Conservation (phyloP, 2,797 vertebrate species). For the Gallirallus australis region DNA sequence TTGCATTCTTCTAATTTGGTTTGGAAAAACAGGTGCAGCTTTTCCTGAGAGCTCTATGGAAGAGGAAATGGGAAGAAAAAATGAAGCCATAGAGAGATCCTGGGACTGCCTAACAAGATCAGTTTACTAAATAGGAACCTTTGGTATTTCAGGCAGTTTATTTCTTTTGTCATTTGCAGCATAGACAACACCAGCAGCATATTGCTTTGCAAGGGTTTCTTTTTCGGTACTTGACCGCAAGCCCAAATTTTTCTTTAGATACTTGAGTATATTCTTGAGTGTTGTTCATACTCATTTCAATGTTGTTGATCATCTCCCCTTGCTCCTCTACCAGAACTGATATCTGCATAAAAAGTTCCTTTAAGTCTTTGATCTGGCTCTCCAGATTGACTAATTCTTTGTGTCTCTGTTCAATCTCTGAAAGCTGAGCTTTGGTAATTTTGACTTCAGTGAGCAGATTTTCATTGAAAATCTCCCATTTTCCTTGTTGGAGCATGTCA, state of each 20-base stretch:
- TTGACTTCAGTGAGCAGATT: constrained; percentile 90
- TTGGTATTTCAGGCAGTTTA: background rate
- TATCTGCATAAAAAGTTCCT: constrained; percentile 91
- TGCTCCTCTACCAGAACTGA: constrained; percentile 92
- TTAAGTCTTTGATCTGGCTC: constrained; percentile 91
- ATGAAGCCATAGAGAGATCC: background rate
- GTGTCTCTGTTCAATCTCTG: constrained; percentile 94
- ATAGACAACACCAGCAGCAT: constrained; percentile 92
- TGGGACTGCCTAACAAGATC: background rate
- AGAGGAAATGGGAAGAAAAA: background rate
- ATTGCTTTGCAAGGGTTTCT: constrained; percentile 87
- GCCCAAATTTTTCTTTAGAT: constrained; percentile 89
- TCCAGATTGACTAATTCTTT: constrained; percentile 91
- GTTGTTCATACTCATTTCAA: constrained; percentile 87
- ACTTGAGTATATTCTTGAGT: constrained; percentile 87
- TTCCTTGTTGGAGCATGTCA: constrained; percentile 91
- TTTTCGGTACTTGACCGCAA: constrained; percentile 89
- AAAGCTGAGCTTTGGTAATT: constrained; percentile 91
- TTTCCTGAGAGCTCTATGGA: background rate
- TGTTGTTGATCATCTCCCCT: constrained; percentile 88
- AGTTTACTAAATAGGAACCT: background rate
- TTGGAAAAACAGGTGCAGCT: background rate
- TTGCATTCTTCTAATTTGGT: background rate
- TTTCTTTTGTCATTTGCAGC: constrained; percentile 78
- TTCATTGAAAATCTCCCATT: constrained; percentile 97